A percentile compares a stretch with the other conserved stretches of the same genome.
Conservation (phyloP, 2,888 invertebrate species). For the Epistrophella euchroma region DNA sequence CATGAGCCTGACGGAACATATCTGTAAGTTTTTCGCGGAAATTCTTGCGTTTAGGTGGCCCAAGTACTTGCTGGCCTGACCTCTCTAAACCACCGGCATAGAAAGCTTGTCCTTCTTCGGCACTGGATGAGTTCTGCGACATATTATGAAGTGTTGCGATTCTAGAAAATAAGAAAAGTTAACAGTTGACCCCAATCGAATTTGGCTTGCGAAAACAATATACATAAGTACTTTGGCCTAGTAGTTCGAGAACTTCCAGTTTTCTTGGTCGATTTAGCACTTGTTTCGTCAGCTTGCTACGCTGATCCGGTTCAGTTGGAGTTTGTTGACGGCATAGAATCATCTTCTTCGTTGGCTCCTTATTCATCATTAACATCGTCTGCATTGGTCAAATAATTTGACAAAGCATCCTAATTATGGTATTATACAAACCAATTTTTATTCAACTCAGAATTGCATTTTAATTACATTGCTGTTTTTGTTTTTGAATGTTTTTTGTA, state of each 20-base stretch:
- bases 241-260: constrained; percentile 52
- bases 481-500: too few species aligned
- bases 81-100: constrained; percentile 98
- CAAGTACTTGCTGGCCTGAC: constrained; percentile 97
- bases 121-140: constrained; percentile 85
- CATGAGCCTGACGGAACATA: constrained; percentile 96
- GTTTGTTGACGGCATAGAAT: constrained; percentile 81
- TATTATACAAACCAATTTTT: background rate
- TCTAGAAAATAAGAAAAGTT: constrained; percentile 78
- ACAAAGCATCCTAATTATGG: constrained; percentile 86
- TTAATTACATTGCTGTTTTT: constrained; percentile 74
- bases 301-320: constrained; percentile 78
- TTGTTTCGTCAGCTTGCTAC: constrained; percentile 74
- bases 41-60: constrained; percentile 91
- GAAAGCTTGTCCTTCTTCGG: constrained; percentile 92
- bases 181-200: background rate
- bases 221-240: constrained; percentile 80
- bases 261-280: constrained; percentile 36
- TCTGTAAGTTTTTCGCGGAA: constrained; percentile 92
- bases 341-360: constrained; percentile 83
- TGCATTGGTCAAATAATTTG: constrained; percentile 91
- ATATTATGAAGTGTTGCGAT: constrained; percentile 86
- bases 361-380: constrained; percentile 80
- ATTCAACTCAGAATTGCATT: constrained; percentile 65
- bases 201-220: background rate